Base-by-base conservation (phyloP, 2,113 vertebrate species). In the Marmota flaviventris region DNA sequence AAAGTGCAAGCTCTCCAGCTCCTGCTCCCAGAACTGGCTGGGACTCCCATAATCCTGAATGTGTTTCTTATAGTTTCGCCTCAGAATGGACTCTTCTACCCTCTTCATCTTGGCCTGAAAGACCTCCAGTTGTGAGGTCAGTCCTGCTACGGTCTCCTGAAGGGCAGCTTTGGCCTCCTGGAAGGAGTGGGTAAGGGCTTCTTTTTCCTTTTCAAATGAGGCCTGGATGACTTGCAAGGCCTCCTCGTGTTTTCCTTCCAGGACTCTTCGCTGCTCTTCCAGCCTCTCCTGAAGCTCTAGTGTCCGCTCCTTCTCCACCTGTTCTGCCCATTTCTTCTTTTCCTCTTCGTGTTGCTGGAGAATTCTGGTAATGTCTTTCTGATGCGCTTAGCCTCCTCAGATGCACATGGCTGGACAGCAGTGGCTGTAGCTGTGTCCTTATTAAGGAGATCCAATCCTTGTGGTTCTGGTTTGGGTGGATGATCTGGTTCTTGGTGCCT, bases 21-120 rank as follows among this genome's bases (percentile, higher is more conserved):
- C 99, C 84, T 99, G 99, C 96, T 99, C 99, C 99, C 99, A 99
- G 99, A 99, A 99, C 77, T 98, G 99, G 96, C 99, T 99, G 78
- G 99, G 99, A 97, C 99, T 99, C 70, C 99, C 99, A 0, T 99
- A 98, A 56, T 99, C 99, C 99, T 99, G 98, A 10, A 99, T 99
- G 56, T 99, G 99, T 39, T 99, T 99, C 97, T 98, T 99, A 87
- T 99, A 99, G 98, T 99, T 99, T 92, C 98, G 99, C 92, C 99
- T 99, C 94, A 99, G 97, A 1, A 98, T 99, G 0, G 99, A 99
- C 51, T 99, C 98, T 12, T 99, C 98, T 3, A 99, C 99, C 81
- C 98, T 94, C 72, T 97, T 99, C 98, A 99, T 99, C 98, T 99
- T 99, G 79, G 99, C 97, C 61, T 99, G 98, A 95, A 98, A 99